Evolutionary conservation across 2,113 vertebrate genomes (phyloP).

Genomic region (Antigone vipio): DNA sequence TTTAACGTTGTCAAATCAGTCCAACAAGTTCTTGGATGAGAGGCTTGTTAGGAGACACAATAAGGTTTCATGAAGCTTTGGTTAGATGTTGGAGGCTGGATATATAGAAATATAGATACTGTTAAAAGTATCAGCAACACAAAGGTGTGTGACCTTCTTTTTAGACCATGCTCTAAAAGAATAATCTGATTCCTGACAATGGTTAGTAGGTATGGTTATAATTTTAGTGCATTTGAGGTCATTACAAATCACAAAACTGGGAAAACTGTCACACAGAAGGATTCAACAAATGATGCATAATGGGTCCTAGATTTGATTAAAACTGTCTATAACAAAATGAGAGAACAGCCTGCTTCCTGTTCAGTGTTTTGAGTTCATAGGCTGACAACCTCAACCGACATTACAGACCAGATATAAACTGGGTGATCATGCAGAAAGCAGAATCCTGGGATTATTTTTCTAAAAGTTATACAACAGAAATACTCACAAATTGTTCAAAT

Average conservation of each 20-base stretch:
- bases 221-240: not conserved
- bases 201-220: not conserved
- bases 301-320: not conserved
- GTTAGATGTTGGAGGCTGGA: not conserved
- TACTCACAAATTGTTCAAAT: not conserved
- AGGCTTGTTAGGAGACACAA: not conserved
- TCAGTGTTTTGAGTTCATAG: not conserved
- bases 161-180: not conserved
- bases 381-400: not conserved
- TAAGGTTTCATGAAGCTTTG: not conserved
- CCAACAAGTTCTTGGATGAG: not conserved
- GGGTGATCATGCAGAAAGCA: not conserved
- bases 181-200: not conserved
- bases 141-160: not conserved
- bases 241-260: not conserved
- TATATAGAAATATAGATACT: not conserved
- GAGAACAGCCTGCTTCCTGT: not conserved
- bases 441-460: not conserved
- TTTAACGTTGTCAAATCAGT: not conserved
- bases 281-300: not conserved
- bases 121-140: not conserved
- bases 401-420: not conserved
- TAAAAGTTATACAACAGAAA: not conserved
- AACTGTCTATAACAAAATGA: not conserved
- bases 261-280: not conserved